phyloP scores from a whole-genome alignment of 2,797 vertebrate genomes.

The Austrolebias charrua region DNA sequence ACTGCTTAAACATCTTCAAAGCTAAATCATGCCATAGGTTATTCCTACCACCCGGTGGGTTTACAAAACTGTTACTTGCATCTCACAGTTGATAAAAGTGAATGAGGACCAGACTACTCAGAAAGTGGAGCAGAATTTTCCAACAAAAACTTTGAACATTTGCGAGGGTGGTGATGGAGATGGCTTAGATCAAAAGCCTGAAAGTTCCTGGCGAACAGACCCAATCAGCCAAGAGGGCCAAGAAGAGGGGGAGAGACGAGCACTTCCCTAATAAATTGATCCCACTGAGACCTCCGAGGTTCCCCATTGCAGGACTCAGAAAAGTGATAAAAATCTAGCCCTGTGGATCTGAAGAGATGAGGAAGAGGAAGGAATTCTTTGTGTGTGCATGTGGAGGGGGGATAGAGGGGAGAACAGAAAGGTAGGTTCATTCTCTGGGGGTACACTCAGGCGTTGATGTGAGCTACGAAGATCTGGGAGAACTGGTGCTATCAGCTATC shows the following conservation, averaged over 20 bases:
- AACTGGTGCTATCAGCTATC: conserved; percentile 46
- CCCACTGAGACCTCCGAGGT: conserved; percentile 83
- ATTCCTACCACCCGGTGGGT: conserved; percentile 57
- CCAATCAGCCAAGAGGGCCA: conserved; percentile 78
- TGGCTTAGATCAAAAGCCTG: conserved; percentile 74
- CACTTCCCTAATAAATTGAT: conserved; percentile 81
- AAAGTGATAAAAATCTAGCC: conserved; percentile 71
- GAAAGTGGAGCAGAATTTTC: conserved; percentile 64
- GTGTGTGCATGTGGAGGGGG: conserved; percentile 33
- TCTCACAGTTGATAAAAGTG: conserved; percentile 60
- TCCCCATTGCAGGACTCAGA: conserved; percentile 70
- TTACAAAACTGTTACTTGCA: conserved; percentile 41
- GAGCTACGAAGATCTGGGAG: conserved; percentile 38
- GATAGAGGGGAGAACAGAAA: conserved; percentile 53
- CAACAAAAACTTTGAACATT: conserved; percentile 66
- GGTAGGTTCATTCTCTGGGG: conserved; percentile 60
- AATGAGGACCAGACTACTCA: conserved; percentile 52
- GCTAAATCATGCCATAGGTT: conserved; percentile 47
- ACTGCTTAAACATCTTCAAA: conserved; percentile 63
- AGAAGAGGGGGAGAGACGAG: conserved; percentile 75
- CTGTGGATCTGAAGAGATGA: conserved; percentile 63
- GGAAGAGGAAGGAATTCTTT: conserved; percentile 54
- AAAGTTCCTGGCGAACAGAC: conserved; percentile 69
- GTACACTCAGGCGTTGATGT: conserved; percentile 37
- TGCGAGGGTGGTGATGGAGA: conserved; percentile 32